Evolutionary conservation across 2,888 invertebrate species (phyloP).

Genomic region (Melieria picta): DNA sequence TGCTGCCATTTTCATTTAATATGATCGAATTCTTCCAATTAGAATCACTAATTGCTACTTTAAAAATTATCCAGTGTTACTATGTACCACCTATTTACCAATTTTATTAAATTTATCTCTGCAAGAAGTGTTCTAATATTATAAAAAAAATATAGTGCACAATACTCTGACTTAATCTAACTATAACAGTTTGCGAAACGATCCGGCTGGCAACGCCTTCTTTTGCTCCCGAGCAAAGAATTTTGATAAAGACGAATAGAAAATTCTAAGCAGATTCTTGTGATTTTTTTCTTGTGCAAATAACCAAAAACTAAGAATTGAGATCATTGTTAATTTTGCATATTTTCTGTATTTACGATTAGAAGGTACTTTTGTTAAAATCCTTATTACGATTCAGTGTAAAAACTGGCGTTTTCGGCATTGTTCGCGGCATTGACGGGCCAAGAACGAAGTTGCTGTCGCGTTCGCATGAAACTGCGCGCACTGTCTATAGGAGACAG

Average conservation of each 20-base stretch:
- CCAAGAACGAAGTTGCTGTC: constrained; percentile 3
- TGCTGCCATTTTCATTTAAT: too few relatives aligned
- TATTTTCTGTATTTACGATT: neutral
- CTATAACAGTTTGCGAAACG: too few relatives aligned
- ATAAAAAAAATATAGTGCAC: too few relatives aligned
- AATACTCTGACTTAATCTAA: too few relatives aligned
- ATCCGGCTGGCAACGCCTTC: constrained; percentile 5
- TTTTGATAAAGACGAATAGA: constrained; percentile 6
- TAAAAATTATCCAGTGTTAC: too few relatives aligned
- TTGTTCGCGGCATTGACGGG: neutral
- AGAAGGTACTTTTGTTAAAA: neutral
- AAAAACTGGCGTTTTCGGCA: neutral
- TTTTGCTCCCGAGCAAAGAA: constrained; percentile 10
- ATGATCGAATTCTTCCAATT: too few relatives aligned
- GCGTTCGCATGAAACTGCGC: constrained; percentile 7
- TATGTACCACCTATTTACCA: too few relatives aligned
- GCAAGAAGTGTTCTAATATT: too few relatives aligned
- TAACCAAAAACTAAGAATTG: neutral
- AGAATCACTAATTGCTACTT: too few relatives aligned
- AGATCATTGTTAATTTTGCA: neutral
- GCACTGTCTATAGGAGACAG: constrained; percentile 11
- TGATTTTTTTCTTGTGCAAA: neutral
- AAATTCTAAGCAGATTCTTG: constrained; percentile 24
- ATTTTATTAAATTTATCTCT: too few relatives aligned
- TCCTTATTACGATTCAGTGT: neutral